Base-by-base conservation (phyloP, 2,113 vertebrate genomes). In the Polypterus bichir region DNA sequence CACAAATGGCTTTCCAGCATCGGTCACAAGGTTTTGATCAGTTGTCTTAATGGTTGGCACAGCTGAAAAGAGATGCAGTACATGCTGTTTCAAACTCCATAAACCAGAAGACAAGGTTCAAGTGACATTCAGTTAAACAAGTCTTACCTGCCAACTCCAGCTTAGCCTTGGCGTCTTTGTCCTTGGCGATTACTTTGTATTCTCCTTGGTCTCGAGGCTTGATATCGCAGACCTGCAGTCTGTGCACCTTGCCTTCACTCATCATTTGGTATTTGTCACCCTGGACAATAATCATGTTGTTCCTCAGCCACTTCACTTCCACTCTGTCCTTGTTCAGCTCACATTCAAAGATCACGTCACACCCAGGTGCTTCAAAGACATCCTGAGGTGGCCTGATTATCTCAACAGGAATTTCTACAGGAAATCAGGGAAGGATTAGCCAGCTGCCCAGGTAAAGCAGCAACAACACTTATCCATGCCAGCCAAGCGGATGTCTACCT, bases 241-340 rank as follows among this genome's bases (percentile, higher is more conserved):
- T 81, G 72, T 98, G 94, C 63, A 93, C 70, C 68, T 96, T 98
- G 57, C 89, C 92, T 76, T 98, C 96, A 66, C 92, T 98, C 82
- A 97, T 93, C 94, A 98, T 98, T 80, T 97, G 94, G 75, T 97
- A 91, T 70, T 98, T 98, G 78, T 98, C 96, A 74, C 96, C 93
- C 69, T 97, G 94, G 69, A 96, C 80, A 0, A 98, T 86, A 67
- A 96, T 84, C 92, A 98, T 98, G 69, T 98, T 98, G 77, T 98
- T 98, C 74, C 93, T 92, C 72, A 97, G 74, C 96, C 96, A 98
- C 64, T 92, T 95, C 53, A 98, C 91, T 58, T 97, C 93, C 69
- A 98, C 96, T 49, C 90, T 86, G 70, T 98, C 96, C 78, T 98
- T 98, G 80, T 98, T 98, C 59, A 98, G 79, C 68, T 98, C 94